Percentiles rank a stretch among this genome's conserved stretches.
Conservation (phyloP, 2,113 vertebrate genomes). For the Tamias sibiricus region DNA sequence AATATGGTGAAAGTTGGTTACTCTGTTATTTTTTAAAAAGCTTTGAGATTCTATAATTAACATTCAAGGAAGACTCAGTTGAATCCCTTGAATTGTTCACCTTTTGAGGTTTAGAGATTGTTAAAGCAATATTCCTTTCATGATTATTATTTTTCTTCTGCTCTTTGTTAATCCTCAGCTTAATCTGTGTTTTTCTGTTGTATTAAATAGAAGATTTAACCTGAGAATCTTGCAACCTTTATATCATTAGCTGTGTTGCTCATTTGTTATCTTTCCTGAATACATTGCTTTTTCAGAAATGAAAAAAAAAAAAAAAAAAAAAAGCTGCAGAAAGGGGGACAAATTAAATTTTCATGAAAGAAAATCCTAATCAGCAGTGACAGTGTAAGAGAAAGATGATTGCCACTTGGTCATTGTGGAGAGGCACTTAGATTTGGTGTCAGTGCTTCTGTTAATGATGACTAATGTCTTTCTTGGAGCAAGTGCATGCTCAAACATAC, state of each 20-base stretch:
- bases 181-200: slow-evolving; percentile 46
- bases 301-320: slow-evolving; percentile 72
- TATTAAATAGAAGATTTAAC: slow-evolving; percentile 64
- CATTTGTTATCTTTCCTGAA: slow-evolving; percentile 69
- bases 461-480: slow-evolving; percentile 94
- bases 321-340: slow-evolving; percentile 74
- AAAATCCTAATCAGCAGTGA: slow-evolving; percentile 92
- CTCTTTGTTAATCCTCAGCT: slow-evolving; percentile 55
- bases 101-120: slow-evolving; percentile 11
- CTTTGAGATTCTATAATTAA: slow-evolving; percentile 49
- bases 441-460: slow-evolving; percentile 96
- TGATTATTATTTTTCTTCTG: slow-evolving; percentile 9
- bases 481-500: slow-evolving; percentile 86
- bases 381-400: slow-evolving; percentile 92
- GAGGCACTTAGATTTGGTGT: slow-evolving; percentile 94
- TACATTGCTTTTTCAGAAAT: slow-evolving; percentile 75
- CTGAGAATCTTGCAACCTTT: slow-evolving; percentile 10
- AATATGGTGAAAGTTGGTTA: not conserved
- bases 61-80: not conserved
- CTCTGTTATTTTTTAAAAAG: slow-evolving; percentile 5
- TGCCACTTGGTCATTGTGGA: slow-evolving; percentile 94
- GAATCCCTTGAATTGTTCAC: slow-evolving; percentile 1
- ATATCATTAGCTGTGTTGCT: slow-evolving; percentile 44
- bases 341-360: slow-evolving; percentile 91
- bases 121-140: slow-evolving; percentile 58